phyloP scores from a whole-genome alignment of 2,113 vertebrate genomes.

The Oenanthe oenanthe region DNA sequence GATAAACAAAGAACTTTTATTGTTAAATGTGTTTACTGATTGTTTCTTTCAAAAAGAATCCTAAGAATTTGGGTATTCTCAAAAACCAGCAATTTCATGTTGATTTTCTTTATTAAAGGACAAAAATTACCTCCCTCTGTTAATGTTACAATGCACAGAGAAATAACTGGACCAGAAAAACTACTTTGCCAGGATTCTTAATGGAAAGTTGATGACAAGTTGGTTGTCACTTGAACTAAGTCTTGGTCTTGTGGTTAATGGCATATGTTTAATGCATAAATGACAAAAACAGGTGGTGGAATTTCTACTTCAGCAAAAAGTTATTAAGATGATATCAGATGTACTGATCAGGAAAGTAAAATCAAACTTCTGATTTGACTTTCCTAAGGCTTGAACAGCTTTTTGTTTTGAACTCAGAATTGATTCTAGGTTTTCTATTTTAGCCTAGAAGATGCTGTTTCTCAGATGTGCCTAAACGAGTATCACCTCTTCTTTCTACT shows the following conservation, averaged over 20 bases:
- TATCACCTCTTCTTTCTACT: constrained; percentile 88
- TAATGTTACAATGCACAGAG: background rate
- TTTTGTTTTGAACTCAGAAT: background rate
- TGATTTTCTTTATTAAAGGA: background rate
- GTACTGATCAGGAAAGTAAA: background rate
- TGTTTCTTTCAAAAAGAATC: background rate
- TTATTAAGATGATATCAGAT: background rate
- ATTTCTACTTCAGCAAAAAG: background rate
- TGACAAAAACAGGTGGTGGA: background rate
- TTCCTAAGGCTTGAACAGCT: background rate
- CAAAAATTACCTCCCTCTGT: background rate
- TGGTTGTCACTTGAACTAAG: background rate
- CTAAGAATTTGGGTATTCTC: background rate
- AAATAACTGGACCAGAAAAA: background rate
- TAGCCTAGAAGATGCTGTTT: constrained; percentile 37
- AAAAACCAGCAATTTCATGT: background rate
- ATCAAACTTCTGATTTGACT: background rate
- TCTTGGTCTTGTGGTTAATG: background rate
- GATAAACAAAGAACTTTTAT: background rate
- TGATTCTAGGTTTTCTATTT: background rate
- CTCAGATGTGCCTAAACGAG: constrained; percentile 88
- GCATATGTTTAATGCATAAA: background rate
- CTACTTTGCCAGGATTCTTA: background rate
- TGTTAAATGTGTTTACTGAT: background rate
- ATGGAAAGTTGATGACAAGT: background rate